Base-by-base conservation (phyloP, 2,797 vertebrate species). In the Danionella dracula region DNA sequence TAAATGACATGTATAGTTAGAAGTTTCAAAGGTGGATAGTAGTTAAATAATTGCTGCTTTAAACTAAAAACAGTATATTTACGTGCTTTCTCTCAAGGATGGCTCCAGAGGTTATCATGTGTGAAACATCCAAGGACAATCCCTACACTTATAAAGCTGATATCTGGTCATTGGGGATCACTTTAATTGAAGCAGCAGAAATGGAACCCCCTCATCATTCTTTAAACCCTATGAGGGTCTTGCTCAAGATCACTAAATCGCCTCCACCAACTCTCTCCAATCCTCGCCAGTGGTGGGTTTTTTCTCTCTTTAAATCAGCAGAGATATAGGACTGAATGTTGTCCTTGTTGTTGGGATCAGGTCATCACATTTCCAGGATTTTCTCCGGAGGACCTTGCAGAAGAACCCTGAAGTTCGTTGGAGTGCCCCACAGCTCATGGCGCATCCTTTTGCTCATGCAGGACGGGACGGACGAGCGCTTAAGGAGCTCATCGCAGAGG, bases 131-230 rank as follows among this genome's bases (percentile, higher is more conserved):
- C 1, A 90, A 88, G 69, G 87, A 89, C 46, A 81, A 63, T 44
- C 85, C 86, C 2, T 90, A 90, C 1, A 64, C 78, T 27, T 79
- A 73, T 70, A 80, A 86, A 75, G 83, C 83, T 1, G 87, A 90
- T 64, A 78, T 90, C 66, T 90, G 88, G 88, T 90, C 88, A 0
- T 76, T 89, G 68, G 88, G 88, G 27, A 84, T 90, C 66, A 90
- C 86, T 0, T 78, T 90, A 60, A 87, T 89, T 0, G 87, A 89
- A 76, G 74, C 85, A 55, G 88, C 88, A 0, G 87, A 89, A 78
- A 85, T 82, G 83, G 86, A 88, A 37, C 88, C 88, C 0, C 88
- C 88, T 12, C 72, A 87, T 66, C 87, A 89, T 0, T 84, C 84
- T 10, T 82, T 90, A 64, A 89, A 85, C 64, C 88, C 88, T 1